Conservation (phyloP, 2,888 invertebrate genomes). For the Stegophylla sp. region DNA sequence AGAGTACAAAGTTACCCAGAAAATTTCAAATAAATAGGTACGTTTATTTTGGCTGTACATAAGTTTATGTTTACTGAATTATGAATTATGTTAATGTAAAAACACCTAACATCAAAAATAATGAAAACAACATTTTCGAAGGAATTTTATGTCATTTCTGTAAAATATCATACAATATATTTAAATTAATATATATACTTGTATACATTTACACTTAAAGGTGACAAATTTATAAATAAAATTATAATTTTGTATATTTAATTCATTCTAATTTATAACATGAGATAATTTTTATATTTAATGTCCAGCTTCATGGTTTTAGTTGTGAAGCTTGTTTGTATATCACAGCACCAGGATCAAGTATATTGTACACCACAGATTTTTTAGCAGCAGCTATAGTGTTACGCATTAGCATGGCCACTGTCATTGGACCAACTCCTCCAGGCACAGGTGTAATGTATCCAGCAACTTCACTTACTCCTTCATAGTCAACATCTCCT, state of each 20-base stretch:
- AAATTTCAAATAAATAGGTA: too few relatives aligned
- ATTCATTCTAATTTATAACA: background rate
- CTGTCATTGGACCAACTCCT: slow-evolving; percentile 93
- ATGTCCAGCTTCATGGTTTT: slow-evolving; percentile 47
- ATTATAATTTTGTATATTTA: background rate
- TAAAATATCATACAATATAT: too few relatives aligned
- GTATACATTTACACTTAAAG: background rate
- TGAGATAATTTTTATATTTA: background rate
- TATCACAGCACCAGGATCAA: slow-evolving; percentile 58
- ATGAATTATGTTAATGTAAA: too few relatives aligned
- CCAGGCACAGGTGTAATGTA: slow-evolving; percentile 89
- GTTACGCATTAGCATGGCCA: slow-evolving; percentile 91
- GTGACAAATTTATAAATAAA: background rate
- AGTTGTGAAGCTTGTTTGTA: slow-evolving; percentile 60
- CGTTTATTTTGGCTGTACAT: too few relatives aligned
- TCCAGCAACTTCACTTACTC: slow-evolving; percentile 82
- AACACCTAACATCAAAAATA: too few relatives aligned
- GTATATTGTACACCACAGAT: slow-evolving; percentile 60
- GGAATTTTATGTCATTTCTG: too few relatives aligned
- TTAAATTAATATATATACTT: background rate
- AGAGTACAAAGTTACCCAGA: too few relatives aligned
- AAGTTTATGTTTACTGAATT: too few relatives aligned
- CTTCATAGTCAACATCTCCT: slow-evolving; percentile 89
- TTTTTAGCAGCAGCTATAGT: slow-evolving; percentile 78
- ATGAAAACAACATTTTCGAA: too few relatives aligned